These are phyloP conservation scores for Megaceryle maxima DNA, from an alignment of 2,113 vertebrate species.

Conservation along the genomic window DNA sequence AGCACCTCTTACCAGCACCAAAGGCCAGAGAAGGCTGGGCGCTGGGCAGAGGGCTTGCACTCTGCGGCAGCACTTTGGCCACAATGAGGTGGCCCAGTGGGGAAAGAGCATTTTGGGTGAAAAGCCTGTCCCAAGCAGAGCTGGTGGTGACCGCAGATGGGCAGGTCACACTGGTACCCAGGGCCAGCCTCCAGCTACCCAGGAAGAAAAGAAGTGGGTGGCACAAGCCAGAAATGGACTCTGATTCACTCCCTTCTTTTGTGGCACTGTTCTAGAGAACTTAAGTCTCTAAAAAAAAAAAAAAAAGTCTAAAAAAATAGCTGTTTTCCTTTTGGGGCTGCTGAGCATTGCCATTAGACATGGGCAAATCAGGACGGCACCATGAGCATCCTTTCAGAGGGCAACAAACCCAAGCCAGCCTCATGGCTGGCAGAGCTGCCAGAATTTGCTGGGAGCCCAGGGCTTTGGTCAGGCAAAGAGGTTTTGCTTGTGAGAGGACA, in stretches of 20 bases:
- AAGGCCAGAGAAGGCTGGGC: background rate
- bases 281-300: background rate
- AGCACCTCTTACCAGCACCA: fast-evolving
- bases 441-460: background rate
- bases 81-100: fast-evolving
- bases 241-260: background rate
- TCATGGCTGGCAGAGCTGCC: fast-evolving
- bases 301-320: background rate
- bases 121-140: background rate
- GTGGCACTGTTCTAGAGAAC: background rate
- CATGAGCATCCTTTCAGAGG: fast-evolving
- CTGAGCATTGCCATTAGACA: background rate
- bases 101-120: background rate
- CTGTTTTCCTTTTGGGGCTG: background rate
- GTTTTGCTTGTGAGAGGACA: background rate
- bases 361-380: fast-evolving
- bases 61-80: background rate
- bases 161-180: background rate
- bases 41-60: fast-evolving
- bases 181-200: background rate
- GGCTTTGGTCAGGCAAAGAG: background rate
- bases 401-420: background rate
- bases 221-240: fast-evolving
- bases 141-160: fast-evolving
- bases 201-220: background rate